Conservation (phyloP, 2,113 vertebrate species). For the Cheilinus undulatus region DNA sequence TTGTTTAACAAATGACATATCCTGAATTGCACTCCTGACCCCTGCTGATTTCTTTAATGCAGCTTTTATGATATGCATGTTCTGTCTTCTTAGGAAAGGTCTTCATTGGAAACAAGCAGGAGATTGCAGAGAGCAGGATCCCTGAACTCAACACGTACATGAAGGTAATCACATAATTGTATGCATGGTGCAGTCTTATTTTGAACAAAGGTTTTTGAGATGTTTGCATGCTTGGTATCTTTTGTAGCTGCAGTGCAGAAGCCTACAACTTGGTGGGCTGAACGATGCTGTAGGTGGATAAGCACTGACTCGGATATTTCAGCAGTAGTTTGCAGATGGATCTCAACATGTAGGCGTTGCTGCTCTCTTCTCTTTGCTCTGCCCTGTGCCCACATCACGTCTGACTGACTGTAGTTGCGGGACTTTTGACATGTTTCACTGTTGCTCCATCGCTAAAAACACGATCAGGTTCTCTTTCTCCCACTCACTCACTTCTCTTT, state of each 20-base stretch:
- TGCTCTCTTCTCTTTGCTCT: slow-evolving; percentile 69
- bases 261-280: slow-evolving; percentile 67
- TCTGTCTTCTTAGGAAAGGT: slow-evolving; percentile 88
- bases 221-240: slow-evolving; percentile 41
- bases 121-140: slow-evolving; percentile 93
- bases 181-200: background rate
- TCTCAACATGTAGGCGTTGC: slow-evolving; percentile 64
- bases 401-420: slow-evolving; percentile 68
- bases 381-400: slow-evolving; percentile 74
- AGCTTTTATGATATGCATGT: background rate
- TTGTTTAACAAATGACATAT: background rate
- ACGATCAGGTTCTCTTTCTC: slow-evolving; percentile 65
- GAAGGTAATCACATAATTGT: slow-evolving; percentile 85
- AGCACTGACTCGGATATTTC: slow-evolving; percentile 65
- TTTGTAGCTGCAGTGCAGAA: slow-evolving; percentile 40
- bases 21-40: background rate
- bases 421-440: slow-evolving; percentile 74
- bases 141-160: slow-evolving; percentile 93
- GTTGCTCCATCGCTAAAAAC: slow-evolving; percentile 67
- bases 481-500: slow-evolving; percentile 74
- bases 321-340: slow-evolving; percentile 68
- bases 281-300: slow-evolving; percentile 68
- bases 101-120: slow-evolving; percentile 91
- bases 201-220: slow-evolving; percentile 20
- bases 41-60: background rate